Base-by-base conservation (phyloP, 1,140 invertebrate genomes). In the Hylaeus volcanicus region DNA sequence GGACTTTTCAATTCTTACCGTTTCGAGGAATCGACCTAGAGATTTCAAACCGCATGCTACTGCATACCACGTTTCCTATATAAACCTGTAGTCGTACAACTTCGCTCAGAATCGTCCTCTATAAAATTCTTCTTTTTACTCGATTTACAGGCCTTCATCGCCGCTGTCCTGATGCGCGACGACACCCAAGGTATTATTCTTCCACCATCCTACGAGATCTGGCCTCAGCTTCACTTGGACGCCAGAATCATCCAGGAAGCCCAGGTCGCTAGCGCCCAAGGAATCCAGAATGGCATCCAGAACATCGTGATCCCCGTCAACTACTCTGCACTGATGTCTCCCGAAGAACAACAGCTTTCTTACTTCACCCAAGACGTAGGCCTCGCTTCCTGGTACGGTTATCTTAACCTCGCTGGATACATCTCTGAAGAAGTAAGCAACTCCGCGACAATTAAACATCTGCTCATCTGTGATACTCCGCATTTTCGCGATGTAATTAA, bases 291-390 rank as follows among this genome's bases (percentile, higher is more conserved):
- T 39, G 6, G 0, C 43, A 60, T 5, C n/a, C 77, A 83, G 39
- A 45, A 73, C 53, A 86, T 93, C 37, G 84, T 91, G 58, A 91
- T 93, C 55, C 87, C 91, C 51, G 93, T 93, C 72, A 96, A 96
- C 88, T 94, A 94, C 81, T 94, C 95, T n/a, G 90, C 94, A 1
- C 92, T 94, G 14, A 88, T 94, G 41, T 86, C 91, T 48, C 76
- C 93, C 68, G 92, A 89, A 12, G 94, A 95, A 88, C 94, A 95
- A 75, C 92, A 94, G 70, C 68, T 97, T 37, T 93, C 94, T 39
- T 97, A 97, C 90, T 97, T 95, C 93, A 96, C 96, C 0, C 95
- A 97, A 81, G 97, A 97, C 90, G 92, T 95, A 73, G 95, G 95
- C 78, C 92, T 97, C n/a, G 96, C 96, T 87, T 89, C 94, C 1